Percentiles rank a stretch among this genome's conserved stretches.
Evolutionary conservation across 1,140 invertebrate species (phyloP).

Genomic region (Drosophila yakuba): DNA sequence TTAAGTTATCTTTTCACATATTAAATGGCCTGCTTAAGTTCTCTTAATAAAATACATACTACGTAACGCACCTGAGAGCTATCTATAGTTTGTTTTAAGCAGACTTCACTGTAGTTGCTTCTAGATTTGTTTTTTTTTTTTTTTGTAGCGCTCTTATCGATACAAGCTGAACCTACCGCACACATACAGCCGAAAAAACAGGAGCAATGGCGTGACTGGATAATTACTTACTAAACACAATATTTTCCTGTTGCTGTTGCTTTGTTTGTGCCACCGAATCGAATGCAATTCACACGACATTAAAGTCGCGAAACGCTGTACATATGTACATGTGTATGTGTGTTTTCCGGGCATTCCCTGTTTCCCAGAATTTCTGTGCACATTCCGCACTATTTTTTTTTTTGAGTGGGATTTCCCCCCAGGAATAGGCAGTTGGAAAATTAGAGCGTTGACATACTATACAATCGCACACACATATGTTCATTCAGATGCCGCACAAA

Average conservation of each 20-base stretch:
- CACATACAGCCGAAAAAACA: too few species aligned
- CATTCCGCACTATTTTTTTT: not conserved
- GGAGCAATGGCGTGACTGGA: slow-evolving; percentile 40
- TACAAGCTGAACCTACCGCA: not conserved
- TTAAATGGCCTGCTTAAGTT: too few species aligned
- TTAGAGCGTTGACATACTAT: slow-evolving; percentile 43
- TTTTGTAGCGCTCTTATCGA: slow-evolving; percentile 32
- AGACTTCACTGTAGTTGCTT: not conserved
- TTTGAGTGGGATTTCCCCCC: slow-evolving; percentile 4
- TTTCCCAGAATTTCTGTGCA: not conserved
- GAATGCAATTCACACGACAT: slow-evolving; percentile 53
- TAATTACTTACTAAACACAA: slow-evolving; percentile 54
- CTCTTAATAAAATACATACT: too few species aligned
- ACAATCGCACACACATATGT: slow-evolving; percentile 1
- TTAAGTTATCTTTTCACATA: too few species aligned
- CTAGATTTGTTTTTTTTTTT: slow-evolving; percentile 13
- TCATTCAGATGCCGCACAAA: slow-evolving; percentile 9
- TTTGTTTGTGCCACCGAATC: slow-evolving; percentile 20
- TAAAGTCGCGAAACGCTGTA: slow-evolving; percentile 15
- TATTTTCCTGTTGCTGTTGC: slow-evolving; percentile 43
- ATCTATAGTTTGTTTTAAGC: not conserved
- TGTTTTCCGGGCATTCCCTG: too few species aligned
- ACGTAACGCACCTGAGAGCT: too few species aligned
- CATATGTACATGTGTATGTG: too few species aligned
- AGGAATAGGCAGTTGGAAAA: slow-evolving; percentile 25